A percentile compares a stretch with the other conserved stretches of the same genome.
Evolutionary conservation across 2,888 invertebrate genomes (phyloP).

Genomic region (Eupithecia abbreviata): DNA sequence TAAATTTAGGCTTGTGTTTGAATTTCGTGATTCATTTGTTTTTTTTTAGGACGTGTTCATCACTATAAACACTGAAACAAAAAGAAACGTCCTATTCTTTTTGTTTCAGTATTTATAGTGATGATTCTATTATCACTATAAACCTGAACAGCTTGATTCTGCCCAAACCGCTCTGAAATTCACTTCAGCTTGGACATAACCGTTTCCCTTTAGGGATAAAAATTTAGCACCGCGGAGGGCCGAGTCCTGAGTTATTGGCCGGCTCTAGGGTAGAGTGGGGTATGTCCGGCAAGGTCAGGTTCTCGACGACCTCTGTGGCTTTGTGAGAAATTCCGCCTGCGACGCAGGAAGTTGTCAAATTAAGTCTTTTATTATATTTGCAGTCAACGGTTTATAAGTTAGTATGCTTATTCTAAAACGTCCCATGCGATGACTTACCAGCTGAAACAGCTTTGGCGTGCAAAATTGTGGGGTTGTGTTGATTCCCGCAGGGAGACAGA

Average conservation of each 20-base stretch:
- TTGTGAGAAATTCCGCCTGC: too few relatives aligned
- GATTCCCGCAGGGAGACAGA: too few relatives aligned
- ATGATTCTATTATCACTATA: too few relatives aligned
- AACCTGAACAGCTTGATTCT: slow-evolving; percentile 6
- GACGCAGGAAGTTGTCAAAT: too few relatives aligned
- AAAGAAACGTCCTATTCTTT: too few relatives aligned
- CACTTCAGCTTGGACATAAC: slow-evolving; percentile 72
- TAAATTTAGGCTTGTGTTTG: background rate
- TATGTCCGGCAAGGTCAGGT: background rate
- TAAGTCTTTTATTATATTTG: too few relatives aligned
- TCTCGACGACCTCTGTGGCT: background rate
- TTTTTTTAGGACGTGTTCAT: background rate
- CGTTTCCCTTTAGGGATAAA: slow-evolving; percentile 74
- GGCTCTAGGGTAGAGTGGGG: slow-evolving; percentile 18
- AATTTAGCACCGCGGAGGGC: slow-evolving; percentile 71
- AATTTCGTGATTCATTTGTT: background rate
- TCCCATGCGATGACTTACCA: too few relatives aligned
- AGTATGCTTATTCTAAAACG: too few relatives aligned
- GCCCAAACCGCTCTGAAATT: slow-evolving; percentile 52
- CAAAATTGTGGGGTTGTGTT: too few relatives aligned
- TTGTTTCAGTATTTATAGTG: too few relatives aligned
- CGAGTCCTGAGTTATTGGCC: slow-evolving; percentile 63
- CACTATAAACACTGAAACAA: background rate
- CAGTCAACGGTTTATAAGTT: too few relatives aligned
- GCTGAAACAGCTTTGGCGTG: too few relatives aligned